Percentiles rank a stretch among this genome's conserved stretches.
phyloP scores from a whole-genome alignment of 2,113 vertebrate species.

The Austrofundulus limnaeus region DNA sequence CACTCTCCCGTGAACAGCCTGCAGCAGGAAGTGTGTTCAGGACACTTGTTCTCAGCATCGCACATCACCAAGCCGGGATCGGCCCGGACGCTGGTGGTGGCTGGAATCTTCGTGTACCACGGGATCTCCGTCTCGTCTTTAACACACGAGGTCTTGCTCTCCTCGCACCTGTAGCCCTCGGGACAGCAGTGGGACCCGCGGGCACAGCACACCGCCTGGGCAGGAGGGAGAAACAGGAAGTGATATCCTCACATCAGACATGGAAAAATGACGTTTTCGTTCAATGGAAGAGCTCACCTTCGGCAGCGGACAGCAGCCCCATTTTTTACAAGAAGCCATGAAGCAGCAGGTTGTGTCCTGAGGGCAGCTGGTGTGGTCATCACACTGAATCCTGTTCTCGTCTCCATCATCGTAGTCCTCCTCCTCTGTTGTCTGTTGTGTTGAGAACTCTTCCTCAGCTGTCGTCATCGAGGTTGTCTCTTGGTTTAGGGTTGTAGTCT shows the following conservation, averaged over 20 bases:
- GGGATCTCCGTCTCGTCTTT: conserved; percentile 65
- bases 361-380: conserved; percentile 63
- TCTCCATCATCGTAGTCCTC: not conserved
- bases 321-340: conserved; percentile 30
- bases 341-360: conserved; percentile 69
- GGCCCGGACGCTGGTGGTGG: not conserved
- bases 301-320: conserved; percentile 73
- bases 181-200: conserved; percentile 78
- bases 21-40: conserved; percentile 65
- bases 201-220: conserved; percentile 77
- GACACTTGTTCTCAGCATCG: conserved; percentile 42
- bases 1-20: conserved; percentile 46
- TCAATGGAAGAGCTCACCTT: conserved; percentile 47
- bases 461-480: not conserved
- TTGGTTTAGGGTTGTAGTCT: not conserved
- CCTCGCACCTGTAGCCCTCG: conserved; percentile 54
- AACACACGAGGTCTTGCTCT: conserved; percentile 32
- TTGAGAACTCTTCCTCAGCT: not conserved
- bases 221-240: conserved; percentile 21
- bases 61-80: conserved; percentile 25
- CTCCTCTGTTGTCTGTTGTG: not conserved
- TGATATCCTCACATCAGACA: conserved; percentile 11
- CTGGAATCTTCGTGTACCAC: conserved; percentile 72
- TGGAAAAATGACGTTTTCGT: not conserved
- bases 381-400: conserved; percentile 52